Evolutionary conservation across 2,888 invertebrate genomes (phyloP), one percentile per base, ranked within the genome.

Genomic region (Drosophila vallismaia): DNA sequence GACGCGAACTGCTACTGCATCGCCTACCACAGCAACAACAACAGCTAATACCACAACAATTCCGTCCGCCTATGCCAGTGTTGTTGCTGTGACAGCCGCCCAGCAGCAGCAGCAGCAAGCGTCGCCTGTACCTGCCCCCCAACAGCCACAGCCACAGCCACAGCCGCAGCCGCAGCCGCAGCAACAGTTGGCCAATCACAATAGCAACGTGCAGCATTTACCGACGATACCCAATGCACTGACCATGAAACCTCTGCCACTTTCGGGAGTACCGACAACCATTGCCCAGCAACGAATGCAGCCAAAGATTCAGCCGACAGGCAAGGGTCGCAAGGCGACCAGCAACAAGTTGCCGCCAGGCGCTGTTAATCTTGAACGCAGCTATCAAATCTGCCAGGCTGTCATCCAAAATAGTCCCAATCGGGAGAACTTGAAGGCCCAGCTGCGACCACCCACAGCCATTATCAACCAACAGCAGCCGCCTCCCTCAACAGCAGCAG

Each of bases 371-470:
- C 92, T 98, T 57, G 98, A 98, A 90, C 94, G 98, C 60, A 98
- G 98, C 90, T 97, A 98, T 92, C 98, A 98, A 92, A 98, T 98
- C 84, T 97, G 97, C 88, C 96, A 96, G 91, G 96, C 96, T 45
- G 96, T 96, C n/a, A 97, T 98, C 75, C 97, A 97, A 92, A 97
- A 97, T 91, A 98, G 97, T 89, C 97, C 97, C 0, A 97, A 97
- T 92, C 93, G 97, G 14, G 97, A 97, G 89, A 97, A 97, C 84
- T 92, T 97, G 50, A 94, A 96, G 62, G 96, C 96, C 5, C 97
- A 97, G 90, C 92, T 97, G 79, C 95, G 97, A 75, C 97, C 97
- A 45, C 97, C 97, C 10, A 96, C 97, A 2, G 95, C 96, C 67
- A 92, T 96, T 70, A 92, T 96, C 53, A 88, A 73, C 48, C 76